Conservation (phyloP, 2,888 invertebrate genomes). For the Melanophora roralis region DNA sequence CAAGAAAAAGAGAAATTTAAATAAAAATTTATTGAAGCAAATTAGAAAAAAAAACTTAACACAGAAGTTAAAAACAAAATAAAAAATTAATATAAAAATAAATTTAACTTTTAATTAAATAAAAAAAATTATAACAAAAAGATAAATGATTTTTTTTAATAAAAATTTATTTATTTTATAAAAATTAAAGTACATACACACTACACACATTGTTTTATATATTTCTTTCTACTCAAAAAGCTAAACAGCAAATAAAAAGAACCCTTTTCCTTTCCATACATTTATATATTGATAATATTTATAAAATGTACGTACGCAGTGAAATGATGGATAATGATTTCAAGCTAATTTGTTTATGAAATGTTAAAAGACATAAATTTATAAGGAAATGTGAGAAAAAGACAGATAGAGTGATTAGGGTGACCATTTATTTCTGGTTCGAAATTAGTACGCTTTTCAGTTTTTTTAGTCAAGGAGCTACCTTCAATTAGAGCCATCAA, state of each 20-base stretch:
- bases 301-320: not conserved
- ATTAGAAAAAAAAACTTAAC: conserved; percentile 30
- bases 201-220: not conserved
- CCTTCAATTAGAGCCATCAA: no score
- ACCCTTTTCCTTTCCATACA: not conserved
- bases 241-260: not conserved
- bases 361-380: no score
- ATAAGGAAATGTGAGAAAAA: no score
- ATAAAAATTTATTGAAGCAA: conserved; percentile 46
- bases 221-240: not conserved
- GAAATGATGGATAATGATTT: not conserved
- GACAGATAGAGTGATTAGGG: no score
- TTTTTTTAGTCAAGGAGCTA: no score
- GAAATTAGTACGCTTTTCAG: no score
- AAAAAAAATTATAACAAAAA: no score
- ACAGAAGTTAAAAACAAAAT: conserved; percentile 35
- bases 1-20: conserved; percentile 58
- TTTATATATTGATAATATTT: not conserved
- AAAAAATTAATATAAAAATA: no score
- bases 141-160: no score
- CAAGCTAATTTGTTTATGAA: not conserved
- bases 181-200: not conserved
- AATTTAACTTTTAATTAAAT: not conserved
- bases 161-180: no score
- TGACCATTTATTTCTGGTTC: no score